Evolutionary conservation across 1,140 invertebrate species (phyloP).

Genomic region (Geopemphigus sp.): DNA sequence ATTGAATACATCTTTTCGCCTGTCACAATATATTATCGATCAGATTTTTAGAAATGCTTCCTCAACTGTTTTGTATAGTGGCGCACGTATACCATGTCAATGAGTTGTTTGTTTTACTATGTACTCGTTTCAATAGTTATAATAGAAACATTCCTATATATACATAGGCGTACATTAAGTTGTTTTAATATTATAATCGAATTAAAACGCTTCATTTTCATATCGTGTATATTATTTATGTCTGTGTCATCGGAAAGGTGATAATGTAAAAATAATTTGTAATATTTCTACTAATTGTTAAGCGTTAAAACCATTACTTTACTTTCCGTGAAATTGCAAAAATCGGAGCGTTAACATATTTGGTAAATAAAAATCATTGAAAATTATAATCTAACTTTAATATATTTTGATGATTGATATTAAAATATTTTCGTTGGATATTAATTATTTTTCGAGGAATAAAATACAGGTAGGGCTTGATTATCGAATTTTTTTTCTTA

Average conservation of each 20-base stretch:
- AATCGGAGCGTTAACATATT: background rate
- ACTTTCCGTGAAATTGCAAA: background rate
- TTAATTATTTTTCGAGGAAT: background rate
- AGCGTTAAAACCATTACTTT: background rate
- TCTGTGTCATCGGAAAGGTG: background rate
- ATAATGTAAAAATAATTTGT: conserved; percentile 3
- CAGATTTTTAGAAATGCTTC: background rate
- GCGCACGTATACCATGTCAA: background rate
- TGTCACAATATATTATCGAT: background rate
- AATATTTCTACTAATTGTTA: background rate
- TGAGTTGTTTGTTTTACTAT: background rate
- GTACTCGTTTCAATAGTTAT: no score
- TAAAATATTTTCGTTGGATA: background rate
- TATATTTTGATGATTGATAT: background rate
- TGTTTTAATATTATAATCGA: conserved; percentile 9
- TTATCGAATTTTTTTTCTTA: no score
- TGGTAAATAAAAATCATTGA: background rate
- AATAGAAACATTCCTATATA: background rate
- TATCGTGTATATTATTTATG: background rate
- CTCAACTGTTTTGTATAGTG: background rate
- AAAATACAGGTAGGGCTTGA: no score
- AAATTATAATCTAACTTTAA: background rate
- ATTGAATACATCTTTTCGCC: background rate
- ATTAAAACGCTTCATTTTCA: conserved; percentile 1
- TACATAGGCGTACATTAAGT: background rate